phyloP scores from a whole-genome alignment of 2,113 vertebrate species.

The Varanus salvator region DNA sequence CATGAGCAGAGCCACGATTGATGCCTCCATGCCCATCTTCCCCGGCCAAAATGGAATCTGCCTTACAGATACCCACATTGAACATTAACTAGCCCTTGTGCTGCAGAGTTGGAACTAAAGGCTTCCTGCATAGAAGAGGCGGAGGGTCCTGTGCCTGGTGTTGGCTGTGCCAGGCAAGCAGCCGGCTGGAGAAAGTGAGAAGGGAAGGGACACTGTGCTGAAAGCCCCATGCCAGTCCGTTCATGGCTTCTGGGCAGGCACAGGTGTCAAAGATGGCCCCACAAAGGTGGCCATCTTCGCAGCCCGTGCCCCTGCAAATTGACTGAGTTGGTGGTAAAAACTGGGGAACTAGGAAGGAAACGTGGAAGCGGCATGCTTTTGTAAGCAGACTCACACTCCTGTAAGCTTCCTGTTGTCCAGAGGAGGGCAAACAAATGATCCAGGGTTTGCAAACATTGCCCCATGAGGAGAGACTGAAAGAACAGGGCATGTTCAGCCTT shows the following conservation, averaged over 20 bases:
- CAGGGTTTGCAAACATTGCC: too few relatives aligned
- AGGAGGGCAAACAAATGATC: too few relatives aligned
- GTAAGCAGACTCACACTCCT: too few relatives aligned
- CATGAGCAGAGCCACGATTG: slow-evolving; percentile 19
- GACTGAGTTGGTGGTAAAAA: too few relatives aligned
- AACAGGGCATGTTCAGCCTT: too few relatives aligned
- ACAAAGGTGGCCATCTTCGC: too few relatives aligned
- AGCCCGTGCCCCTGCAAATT: too few relatives aligned
- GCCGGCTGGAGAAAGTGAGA: background rate
- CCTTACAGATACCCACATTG: slow-evolving; percentile 48
- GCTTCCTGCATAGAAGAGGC: accelerated
- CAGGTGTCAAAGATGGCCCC: background rate
- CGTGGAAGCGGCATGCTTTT: too few relatives aligned
- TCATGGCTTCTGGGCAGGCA: too few relatives aligned
- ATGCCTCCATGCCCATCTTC: background rate
- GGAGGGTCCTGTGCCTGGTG: background rate
- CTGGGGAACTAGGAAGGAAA: too few relatives aligned
- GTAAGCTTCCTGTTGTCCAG: too few relatives aligned
- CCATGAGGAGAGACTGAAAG: too few relatives aligned
- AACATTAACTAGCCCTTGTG: slow-evolving; percentile 30
- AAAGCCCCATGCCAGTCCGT: background rate
- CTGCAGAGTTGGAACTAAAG: slow-evolving; percentile 29
- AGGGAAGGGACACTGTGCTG: background rate
- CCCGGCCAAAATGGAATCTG: slow-evolving; percentile 55
- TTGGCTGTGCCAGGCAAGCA: background rate